Evolutionary conservation across 2,888 invertebrate species (phyloP).

Genomic region (Tuta absoluta): DNA sequence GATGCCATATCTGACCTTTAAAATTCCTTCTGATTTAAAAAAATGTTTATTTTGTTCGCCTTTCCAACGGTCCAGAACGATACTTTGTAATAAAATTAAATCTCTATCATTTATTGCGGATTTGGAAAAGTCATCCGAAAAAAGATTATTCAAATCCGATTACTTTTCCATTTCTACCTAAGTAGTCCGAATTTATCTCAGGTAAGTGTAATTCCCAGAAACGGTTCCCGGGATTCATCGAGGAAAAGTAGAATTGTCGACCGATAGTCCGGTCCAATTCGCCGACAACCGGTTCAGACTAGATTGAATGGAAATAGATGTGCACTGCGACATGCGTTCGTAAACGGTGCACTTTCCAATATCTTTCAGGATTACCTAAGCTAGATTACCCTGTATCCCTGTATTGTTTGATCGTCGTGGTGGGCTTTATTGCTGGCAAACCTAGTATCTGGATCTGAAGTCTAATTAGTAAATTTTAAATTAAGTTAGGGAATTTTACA

Average conservation of each 20-base stretch:
- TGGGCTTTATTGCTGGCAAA: no score
- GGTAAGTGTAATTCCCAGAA: conserved; percentile 5
- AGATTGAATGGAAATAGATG: conserved; percentile 30
- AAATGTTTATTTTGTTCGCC: not conserved
- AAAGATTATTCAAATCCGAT: conserved; percentile 4
- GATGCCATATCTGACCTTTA: conserved; percentile 1
- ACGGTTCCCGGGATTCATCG: not conserved
- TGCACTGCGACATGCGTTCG: conserved; percentile 10
- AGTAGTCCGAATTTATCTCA: not conserved
- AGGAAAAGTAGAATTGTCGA: not conserved
- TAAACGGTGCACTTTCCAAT: conserved; percentile 4
- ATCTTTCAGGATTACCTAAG: not conserved
- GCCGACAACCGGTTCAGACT: not conserved
- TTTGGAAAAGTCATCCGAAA: not conserved
- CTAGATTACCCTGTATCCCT: not conserved
- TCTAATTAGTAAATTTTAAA: no score
- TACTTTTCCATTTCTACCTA: not conserved
- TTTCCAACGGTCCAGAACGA: not conserved
- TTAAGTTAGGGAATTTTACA: no score
- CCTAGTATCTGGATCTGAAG: no score
- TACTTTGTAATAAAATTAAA: no score
- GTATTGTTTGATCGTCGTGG: not conserved
- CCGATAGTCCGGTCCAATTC: conserved; percentile 5
- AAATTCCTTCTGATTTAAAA: not conserved
- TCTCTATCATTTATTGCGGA: not conserved